Evolutionary conservation across 2,888 invertebrate species (phyloP), one percentile per base, ranked within the genome.

Genomic region (Acanthosepion esculentum): DNA sequence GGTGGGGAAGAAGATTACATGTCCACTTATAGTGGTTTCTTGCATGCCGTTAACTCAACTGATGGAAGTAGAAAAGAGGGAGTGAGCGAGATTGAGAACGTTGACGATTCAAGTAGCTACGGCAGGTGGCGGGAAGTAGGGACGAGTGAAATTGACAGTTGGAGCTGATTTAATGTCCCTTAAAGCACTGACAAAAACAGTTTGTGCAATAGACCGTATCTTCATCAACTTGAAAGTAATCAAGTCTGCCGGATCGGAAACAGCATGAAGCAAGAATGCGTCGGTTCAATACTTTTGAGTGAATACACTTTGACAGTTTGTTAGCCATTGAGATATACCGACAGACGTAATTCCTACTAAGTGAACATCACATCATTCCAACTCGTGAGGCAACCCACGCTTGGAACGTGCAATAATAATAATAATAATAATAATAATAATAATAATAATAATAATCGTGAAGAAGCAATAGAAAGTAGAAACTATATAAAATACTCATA

Each of bases 111-210:
- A 15, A n/a, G 78, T 78, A 78, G n/a, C 78, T 78, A 78, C n/a
- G 78, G 78, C n/a, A 78, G 78, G 12, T 78, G 78, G n/a, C n/a
- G 18, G n/a, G n/a, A 15, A 18, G 33, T n/a, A 78, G 78, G n/a
- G n/a, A 78, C n/a, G 12, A n/a, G 15, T n/a, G 78, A n/a, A 78
- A 78, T 78, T n/a, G 78, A 78, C 78, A 33, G n/a, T 33, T 78
- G n/a, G 78, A 78, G 78, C 33, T 78, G 78, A 78, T 78, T 78
- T 78, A 78, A 78, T 78, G 78, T 78, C 33, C 78, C 78, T 78
- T 78, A 78, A 78, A 78, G n/a, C 78, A 78, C 78, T 78, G 78
- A 78, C 78, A 78, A 78, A 78, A 78, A 78, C 78, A 78, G 78
- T 78, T 78, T 78, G 78, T 33, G 8, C 78, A 78, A 33, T 78